A percentile compares a stretch with the other conserved stretches of the same genome.
phyloP scores from a whole-genome alignment of 2,888 invertebrate species.

The Sussaba pulchella region DNA sequence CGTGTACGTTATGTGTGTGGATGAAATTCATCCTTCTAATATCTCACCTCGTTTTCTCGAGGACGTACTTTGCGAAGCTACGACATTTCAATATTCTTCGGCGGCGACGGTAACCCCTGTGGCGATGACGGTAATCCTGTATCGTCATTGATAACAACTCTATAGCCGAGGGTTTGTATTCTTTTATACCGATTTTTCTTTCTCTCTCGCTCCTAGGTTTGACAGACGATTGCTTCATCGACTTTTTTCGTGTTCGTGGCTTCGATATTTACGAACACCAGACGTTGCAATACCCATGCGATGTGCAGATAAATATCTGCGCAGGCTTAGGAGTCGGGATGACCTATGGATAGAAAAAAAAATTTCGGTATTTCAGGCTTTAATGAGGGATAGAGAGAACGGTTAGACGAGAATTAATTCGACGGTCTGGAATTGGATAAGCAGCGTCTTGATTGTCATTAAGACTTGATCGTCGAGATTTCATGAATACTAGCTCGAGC shows the following conservation, averaged over 20 bases:
- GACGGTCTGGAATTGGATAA: too few species aligned
- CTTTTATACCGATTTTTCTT: neutral
- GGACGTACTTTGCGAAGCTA: too few species aligned
- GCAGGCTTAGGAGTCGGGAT: neutral
- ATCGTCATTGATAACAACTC: neutral
- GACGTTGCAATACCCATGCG: too few species aligned
- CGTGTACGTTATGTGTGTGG: too few species aligned
- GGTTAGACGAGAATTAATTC: too few species aligned
- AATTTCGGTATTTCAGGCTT: neutral
- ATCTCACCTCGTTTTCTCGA: neutral
- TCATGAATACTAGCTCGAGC: too few species aligned
- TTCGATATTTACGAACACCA: neutral
- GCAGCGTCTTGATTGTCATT: too few species aligned
- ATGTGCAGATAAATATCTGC: neutral
- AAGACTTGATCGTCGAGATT: too few species aligned
- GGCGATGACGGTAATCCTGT: too few species aligned
- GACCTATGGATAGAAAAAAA: neutral
- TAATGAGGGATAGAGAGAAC: neutral
- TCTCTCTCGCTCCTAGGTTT: neutral
- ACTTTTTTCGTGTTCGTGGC: neutral
- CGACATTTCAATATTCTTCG: neutral
- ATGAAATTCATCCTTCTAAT: neutral
- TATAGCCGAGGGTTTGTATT: neutral
- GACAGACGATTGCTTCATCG: conserved; percentile 1
- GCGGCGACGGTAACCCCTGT: neutral